Evolutionary conservation across 2,888 invertebrate species (phyloP), one percentile per base, ranked within the genome.

Genomic region (Spatulosminthurus flaviceps): DNA sequence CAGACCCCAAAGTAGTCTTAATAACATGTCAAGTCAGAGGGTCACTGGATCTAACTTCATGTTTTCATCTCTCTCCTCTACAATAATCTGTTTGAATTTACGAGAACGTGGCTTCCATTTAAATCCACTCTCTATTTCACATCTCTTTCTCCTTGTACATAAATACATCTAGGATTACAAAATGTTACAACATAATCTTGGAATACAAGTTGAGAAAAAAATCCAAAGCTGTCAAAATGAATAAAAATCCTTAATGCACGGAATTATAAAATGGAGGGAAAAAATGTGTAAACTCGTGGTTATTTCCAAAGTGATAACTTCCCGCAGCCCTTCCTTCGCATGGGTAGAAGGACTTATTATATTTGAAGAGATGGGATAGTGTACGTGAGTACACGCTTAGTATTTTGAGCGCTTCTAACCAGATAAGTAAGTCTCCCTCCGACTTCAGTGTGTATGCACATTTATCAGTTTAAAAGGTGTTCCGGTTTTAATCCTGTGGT

Each of bases 401-500:
- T 34, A n/a, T 28, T 69, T 29, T 29, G 41, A 28, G 0, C 66
- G 28, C 24, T 28, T 24, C 26, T 66, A 66, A 24, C 21, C 24
- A 66, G 13, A 60, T 66, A 66, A n/a, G 22, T 61, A 61, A 24
- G 26, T 66, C 26, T 66, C 9, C 26, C 26, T 24, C 22, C 16
- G 19, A n/a, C 34, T 34, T 9, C 21, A n/a, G 34, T n/a, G 11
- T 19, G 9, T 29, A 13, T 42, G 51, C 61, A 61, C 22, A 51
- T 51, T 60, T 73, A 43, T 74, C 61, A 28, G 29, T 74, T 74
- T 21, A 74, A 74, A 74, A 74, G 74, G 74, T 74, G 74, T 74
- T 74, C 61, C 74, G 64, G 26, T 74, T 74, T 74, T 74, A 74
- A 74, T 74, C 74, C 74, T 72, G 72, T 60, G 74, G 74, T 74